Base-by-base conservation (phyloP, 2,888 invertebrate genomes). In the Mesopsocus fuscifrons region DNA sequence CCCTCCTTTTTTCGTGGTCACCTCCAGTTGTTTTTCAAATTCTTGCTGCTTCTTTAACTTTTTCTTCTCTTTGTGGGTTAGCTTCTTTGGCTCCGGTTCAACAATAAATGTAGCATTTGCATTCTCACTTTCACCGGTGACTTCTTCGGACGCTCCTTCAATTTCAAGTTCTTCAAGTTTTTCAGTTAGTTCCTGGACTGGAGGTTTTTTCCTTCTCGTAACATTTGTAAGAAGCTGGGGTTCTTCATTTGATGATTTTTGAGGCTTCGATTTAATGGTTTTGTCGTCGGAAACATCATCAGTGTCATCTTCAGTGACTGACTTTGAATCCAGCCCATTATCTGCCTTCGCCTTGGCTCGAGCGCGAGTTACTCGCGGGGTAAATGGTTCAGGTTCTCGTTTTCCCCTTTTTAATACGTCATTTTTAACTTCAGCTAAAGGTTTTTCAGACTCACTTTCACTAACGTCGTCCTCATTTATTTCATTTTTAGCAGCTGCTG, bases 41-140 rank as follows among this genome's bases (percentile, higher is more conserved):
- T 89, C 88, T 56, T 80, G 75, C 62, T 82, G 74, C 52, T 88
- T 88, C 58, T 89, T 89, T 48, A 87, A 54, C 55, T 88, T 88
- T 56, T 88, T 89, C 62, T 87, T 88, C 57, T 89, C 89, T 61
- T 88, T 89, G 57, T 88, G 87, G 2, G 87, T 81, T 42, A 89
- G 56, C 59, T 84, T 85, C 60, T 82, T 82, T 48, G 51, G 31
- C 8, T 17, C 49, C 21, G 48, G 30, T 11, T 46, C 30, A n/a
- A 15, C 31, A 15, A 20, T 6, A 15, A 16, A 11, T 18, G 9
- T 11, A 16, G 26, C 30, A 6, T 13, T 21, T 21, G 1, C 13
- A 13, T 21, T 17, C n/a, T 8, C 20, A 3, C 15, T 31, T 32
- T 21, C 23, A 41, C 30, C 34, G 11, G 16, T 34, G 4, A 35